Conservation (phyloP, 1,140 invertebrate genomes). For the Bombus waltoni region DNA sequence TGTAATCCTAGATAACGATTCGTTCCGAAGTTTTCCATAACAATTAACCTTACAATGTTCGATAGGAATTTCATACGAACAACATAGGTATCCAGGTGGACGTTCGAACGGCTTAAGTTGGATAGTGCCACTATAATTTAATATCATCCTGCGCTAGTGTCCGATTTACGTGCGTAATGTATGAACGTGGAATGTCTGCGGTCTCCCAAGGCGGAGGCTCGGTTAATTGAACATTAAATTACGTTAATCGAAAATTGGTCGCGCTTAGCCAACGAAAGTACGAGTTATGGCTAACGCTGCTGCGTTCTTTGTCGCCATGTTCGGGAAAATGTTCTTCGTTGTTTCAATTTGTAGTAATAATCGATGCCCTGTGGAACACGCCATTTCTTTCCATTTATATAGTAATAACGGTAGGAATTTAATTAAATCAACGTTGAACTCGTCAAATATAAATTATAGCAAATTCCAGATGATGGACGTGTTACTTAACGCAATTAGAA, state of each 20-base stretch:
- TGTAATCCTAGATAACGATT: accelerated
- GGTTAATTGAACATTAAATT: conserved; percentile 48
- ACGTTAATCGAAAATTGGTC: conserved; percentile 25
- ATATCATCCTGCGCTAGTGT: neutral
- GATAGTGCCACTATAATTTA: neutral
- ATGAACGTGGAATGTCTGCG: conserved; percentile 20
- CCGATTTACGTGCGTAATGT: conserved; percentile 9
- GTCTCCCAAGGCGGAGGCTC: neutral
- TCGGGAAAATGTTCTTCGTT: neutral
- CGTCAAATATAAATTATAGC: neutral
- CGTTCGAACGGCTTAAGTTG: conserved; percentile 1
- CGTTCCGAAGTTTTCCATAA: neutral
- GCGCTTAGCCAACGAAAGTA: too few species aligned
- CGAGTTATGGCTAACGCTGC: too few species aligned
- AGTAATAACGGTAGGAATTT: neutral
- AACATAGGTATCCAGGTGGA: neutral
- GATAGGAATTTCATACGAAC: neutral
- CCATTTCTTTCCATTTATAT: neutral
- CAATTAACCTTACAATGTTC: neutral
- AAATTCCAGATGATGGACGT: too few species aligned
- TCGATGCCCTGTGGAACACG: neutral
- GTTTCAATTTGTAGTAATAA: neutral
- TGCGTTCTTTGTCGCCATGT: neutral
- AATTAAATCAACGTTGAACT: neutral
- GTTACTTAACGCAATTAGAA: too few species aligned